Evolutionary conservation across 2,113 vertebrate genomes (phyloP), one percentile per base, ranked within the genome.

Genomic region (Esox niger): DNA sequence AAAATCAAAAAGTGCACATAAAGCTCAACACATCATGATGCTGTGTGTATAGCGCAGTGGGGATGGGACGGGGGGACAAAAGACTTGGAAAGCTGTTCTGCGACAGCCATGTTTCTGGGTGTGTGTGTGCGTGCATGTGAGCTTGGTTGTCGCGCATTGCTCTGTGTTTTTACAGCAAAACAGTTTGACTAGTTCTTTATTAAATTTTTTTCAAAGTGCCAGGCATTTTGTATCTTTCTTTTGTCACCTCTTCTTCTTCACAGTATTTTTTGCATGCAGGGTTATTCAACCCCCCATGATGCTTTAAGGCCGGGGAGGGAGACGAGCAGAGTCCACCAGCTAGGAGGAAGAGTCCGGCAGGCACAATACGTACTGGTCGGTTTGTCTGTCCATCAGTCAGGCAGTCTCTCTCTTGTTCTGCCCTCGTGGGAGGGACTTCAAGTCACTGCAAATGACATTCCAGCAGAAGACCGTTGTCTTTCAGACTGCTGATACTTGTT

Each of bases 401-500:
- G 71, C 67, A 17, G 87, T 82, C 57, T 91, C 84, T 93, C 90
- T 91, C 91, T 91, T 91, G 87, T 90, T 93, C 92, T 88, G 92
- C 91, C 89, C 86, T 57, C 85, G 69, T 79, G 79, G 82, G 81
- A 79, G 82, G 90, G 71, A 43, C 88, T 76, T 91, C 83, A 82
- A 76, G 80, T 77, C 75, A 78, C 82, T 79, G 84, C 77, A 78
- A 73, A 77, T 63, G 71, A 72, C 20, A 29, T n/a, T 78, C 76
- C n/a, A 46, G 49, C 65, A 62, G 69, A 68, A 46, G 46, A 84
- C 80, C 72, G 77, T 47, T 61, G 79, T 70, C 81, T 91, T 85
- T 96, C 94, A 99, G 75, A 99, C 97, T 68, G 96, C 95, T 70
- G 96, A 98, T 72, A 98, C 96, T 87, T 98, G 96, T 74, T 98